Evolutionary conservation across 1,140 invertebrate species (phyloP).

Genomic region (Cepaea nemoralis): DNA sequence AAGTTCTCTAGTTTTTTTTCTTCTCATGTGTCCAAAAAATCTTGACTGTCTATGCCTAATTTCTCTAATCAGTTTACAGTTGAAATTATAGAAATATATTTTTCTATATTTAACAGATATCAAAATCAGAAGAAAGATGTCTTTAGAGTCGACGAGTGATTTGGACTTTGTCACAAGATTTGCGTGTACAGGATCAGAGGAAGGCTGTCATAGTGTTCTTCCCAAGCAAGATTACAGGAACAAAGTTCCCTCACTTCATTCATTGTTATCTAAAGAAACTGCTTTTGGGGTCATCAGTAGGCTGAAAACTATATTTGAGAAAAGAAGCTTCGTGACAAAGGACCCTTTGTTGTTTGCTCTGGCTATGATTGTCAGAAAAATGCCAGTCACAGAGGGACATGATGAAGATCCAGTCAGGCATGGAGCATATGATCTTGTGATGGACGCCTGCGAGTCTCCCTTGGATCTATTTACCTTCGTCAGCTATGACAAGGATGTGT

Average conservation of each 20-base stretch:
- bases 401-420: constrained; percentile 70
- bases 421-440: constrained; percentile 74
- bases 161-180: constrained; percentile 19
- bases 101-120: background rate
- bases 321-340: constrained; percentile 12
- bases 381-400: constrained; percentile 52
- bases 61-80: too few relatives aligned
- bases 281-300: background rate
- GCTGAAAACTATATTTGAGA: constrained; percentile 10
- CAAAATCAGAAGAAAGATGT: background rate
- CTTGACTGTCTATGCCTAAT: too few relatives aligned
- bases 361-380: constrained; percentile 76
- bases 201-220: background rate
- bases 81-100: too few relatives aligned
- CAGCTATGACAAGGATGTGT: constrained; percentile 74
- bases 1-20: too few relatives aligned
- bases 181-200: constrained; percentile 27
- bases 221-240: background rate
- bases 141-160: background rate
- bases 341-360: constrained; percentile 62
- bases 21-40: too few relatives aligned
- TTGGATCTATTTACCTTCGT: constrained; percentile 77
- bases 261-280: constrained; percentile 21
- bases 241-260: constrained; percentile 8
- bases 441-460: constrained; percentile 74